Evolutionary conservation across 1,140 invertebrate genomes (phyloP), one percentile per base, ranked within the genome.

Genomic region (Dendrolimus kikuchii): DNA sequence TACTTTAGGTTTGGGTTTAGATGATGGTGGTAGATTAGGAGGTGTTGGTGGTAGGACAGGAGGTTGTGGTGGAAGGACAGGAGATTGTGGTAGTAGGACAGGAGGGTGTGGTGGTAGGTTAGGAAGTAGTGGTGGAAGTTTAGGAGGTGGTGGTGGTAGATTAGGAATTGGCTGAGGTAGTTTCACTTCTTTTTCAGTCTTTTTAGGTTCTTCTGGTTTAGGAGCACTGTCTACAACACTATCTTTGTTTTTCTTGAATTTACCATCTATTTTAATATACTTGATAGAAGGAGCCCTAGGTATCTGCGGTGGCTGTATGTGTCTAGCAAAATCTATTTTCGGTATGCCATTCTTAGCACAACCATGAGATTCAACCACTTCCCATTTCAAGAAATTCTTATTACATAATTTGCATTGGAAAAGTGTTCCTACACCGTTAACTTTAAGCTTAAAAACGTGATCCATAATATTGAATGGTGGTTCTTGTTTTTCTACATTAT

Each of bases 401-500:
- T 85, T 83, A 51, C 83, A 86, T 42, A 86, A 55, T 53, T 81
- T 81, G 57, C 83, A 86, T 57, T 83, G 80, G 55, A 78, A 85
- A 48, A 86, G 58, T 23, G 74, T 55, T 52, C 83, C 83, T 6
- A 84, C 81, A 38, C 78, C 75, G 64, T 78, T 83, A 4, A 86
- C 83, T 74, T 83, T 86, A 6, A 86, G 83, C 59, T 68, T 84
- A 52, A 68, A 78, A 7, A 86, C 68, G 60, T 84, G 71, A 52
- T 86, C 74, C 77, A 85, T 83, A 42, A 86, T 86, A 53, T 85
- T 62, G 60, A 83, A 84, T 41, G 71, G 60, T 61, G 59, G 40
- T 40, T 48, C 41, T 23, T 52, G 47, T 47, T 46, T 60, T 37
- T 45, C 45, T 5, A 37, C 46, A 46, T 7, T 23, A 46, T 46